Evolutionary conservation across 2,797 vertebrate species (phyloP).

Genomic region (Borostomias antarcticus): DNA sequence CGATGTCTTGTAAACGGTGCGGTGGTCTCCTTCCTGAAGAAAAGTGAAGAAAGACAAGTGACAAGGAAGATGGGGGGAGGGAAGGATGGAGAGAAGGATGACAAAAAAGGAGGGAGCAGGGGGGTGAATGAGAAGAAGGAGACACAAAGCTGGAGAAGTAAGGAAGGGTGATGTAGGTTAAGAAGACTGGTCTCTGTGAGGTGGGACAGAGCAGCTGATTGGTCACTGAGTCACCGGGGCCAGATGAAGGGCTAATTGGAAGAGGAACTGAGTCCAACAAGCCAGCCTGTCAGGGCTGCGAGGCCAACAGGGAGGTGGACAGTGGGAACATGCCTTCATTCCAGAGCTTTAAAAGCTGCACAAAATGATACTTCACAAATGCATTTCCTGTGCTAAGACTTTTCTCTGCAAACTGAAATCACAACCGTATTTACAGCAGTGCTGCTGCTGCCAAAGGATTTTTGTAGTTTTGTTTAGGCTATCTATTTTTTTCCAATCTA

Average conservation of each 20-base stretch:
- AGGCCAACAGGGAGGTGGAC: not conserved
- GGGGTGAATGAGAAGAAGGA: not conserved
- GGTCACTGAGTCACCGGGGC: not conserved
- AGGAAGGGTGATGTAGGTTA: not conserved
- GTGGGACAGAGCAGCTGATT: not conserved
- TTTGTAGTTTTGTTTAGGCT: too few relatives aligned
- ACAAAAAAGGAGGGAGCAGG: not conserved
- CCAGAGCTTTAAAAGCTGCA: too few relatives aligned
- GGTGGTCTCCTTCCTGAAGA: not conserved
- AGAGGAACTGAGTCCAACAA: not conserved
- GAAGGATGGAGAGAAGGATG: not conserved
- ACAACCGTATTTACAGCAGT: too few relatives aligned
- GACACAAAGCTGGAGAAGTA: too few relatives aligned
- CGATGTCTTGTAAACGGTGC: not conserved
- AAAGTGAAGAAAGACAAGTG: not conserved
- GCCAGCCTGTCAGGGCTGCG: not conserved
- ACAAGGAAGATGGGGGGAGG: too few relatives aligned
- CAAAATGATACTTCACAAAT: too few relatives aligned
- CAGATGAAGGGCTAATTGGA: slow-evolving; percentile 3
- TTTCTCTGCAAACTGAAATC: too few relatives aligned
- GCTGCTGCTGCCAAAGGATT: too few relatives aligned
- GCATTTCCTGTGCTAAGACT: too few relatives aligned
- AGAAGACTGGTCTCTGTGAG: slow-evolving; percentile 3
- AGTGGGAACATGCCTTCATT: too few relatives aligned
- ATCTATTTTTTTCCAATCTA: too few relatives aligned